phyloP scores from a whole-genome alignment of 2,113 vertebrate genomes.

The Orycteropus afer region DNA sequence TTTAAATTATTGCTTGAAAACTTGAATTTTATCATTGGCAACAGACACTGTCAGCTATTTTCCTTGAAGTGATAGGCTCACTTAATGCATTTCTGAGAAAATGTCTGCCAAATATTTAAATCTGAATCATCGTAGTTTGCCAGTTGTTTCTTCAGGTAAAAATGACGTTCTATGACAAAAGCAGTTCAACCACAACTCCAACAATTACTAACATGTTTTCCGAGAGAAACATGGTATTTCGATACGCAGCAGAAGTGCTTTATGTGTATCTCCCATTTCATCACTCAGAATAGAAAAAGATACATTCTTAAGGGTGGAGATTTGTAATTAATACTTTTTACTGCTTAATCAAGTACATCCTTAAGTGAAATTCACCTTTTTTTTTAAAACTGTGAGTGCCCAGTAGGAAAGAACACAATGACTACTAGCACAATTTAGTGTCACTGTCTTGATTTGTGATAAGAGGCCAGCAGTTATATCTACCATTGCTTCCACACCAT shows the following conservation, averaged over 20 bases:
- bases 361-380: background rate
- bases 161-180: background rate
- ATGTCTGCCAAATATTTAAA: background rate
- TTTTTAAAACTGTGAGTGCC: background rate
- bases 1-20: slow-evolving; percentile 32
- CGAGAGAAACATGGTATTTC: background rate
- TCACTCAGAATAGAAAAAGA: background rate
- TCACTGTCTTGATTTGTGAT: background rate
- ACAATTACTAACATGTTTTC: background rate
- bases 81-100: slow-evolving; percentile 22
- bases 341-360: background rate
- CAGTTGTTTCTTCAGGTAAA: background rate
- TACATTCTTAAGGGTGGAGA: background rate
- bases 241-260: background rate
- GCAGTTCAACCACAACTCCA: background rate
- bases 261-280: slow-evolving; percentile 4
- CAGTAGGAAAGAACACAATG: background rate
- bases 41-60: background rate
- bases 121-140: background rate
- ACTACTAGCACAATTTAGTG: background rate
- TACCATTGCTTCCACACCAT: background rate
- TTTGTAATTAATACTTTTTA: background rate
- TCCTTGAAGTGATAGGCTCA: background rate
- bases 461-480: background rate
- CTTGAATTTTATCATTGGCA: background rate